Conservation (phyloP, 2,797 vertebrate species). For the Epinephelus malabaricus region DNA sequence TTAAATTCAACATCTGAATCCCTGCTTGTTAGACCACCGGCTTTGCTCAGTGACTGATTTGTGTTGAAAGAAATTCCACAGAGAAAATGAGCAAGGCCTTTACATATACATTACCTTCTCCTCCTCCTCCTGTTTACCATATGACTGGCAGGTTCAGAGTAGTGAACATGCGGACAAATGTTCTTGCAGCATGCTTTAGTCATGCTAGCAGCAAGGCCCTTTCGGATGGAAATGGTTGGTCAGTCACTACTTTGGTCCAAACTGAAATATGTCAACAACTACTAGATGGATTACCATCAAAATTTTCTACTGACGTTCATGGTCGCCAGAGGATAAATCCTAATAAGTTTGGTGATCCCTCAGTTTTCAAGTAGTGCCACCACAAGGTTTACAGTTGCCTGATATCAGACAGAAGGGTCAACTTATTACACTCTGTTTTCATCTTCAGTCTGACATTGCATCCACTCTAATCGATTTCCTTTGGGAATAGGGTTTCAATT, state of each 20-base stretch:
- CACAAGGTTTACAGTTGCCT: too few relatives aligned
- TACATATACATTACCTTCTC: background rate
- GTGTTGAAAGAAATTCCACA: background rate
- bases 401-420: too few relatives aligned
- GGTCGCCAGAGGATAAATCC: background rate
- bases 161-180: conserved; percentile 10
- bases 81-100: background rate
- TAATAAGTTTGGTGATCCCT: too few relatives aligned
- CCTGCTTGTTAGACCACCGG: background rate
- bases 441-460: too few relatives aligned
- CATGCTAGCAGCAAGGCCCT: background rate
- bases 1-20: background rate
- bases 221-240: background rate
- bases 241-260: background rate
- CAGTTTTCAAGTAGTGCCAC: too few relatives aligned
- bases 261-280: background rate
- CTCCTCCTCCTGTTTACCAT: background rate
- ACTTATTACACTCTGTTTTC: too few relatives aligned
- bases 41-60: background rate
- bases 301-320: background rate
- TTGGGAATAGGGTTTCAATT: too few relatives aligned
- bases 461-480: too few relatives aligned
- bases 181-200: background rate
- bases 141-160: conserved; percentile 1
- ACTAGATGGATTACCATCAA: background rate